phyloP scores from a whole-genome alignment of 2,113 vertebrate genomes.

The Boulengeromyrus knoepffleri region DNA sequence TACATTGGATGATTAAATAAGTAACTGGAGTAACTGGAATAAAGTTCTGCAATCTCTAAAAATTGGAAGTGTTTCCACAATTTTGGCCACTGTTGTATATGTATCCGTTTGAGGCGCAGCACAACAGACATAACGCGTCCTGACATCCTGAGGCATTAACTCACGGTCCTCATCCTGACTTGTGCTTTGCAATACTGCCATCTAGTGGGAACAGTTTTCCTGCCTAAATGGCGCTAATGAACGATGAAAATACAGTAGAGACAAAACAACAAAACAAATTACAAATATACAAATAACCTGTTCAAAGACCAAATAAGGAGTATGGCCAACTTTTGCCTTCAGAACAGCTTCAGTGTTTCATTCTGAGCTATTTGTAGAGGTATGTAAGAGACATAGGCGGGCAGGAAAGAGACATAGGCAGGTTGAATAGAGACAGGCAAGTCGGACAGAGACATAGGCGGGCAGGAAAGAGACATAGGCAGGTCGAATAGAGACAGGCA shows the following conservation, averaged over 20 bases:
- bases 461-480: background rate
- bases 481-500: background rate
- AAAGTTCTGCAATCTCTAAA: too few species aligned
- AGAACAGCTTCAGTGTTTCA: background rate
- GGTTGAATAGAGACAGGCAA: too few species aligned
- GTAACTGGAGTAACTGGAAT: too few species aligned
- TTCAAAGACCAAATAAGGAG: background rate
- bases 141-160: background rate
- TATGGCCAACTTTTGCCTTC: background rate
- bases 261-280: background rate
- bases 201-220: constrained; percentile 37
- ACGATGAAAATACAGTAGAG: background rate
- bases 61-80: too few species aligned
- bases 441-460: too few species aligned
- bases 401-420: background rate
- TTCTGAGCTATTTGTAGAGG: too few species aligned
- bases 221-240: background rate
- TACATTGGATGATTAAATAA: too few species aligned
- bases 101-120: background rate
- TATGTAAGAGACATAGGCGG: background rate
- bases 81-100: background rate
- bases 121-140: background rate
- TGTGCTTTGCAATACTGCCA: constrained; percentile 43
- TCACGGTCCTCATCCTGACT: background rate
- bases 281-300: background rate